phyloP scores from a whole-genome alignment of 2,797 vertebrate genomes.

The Phalloptychus januarius region DNA sequence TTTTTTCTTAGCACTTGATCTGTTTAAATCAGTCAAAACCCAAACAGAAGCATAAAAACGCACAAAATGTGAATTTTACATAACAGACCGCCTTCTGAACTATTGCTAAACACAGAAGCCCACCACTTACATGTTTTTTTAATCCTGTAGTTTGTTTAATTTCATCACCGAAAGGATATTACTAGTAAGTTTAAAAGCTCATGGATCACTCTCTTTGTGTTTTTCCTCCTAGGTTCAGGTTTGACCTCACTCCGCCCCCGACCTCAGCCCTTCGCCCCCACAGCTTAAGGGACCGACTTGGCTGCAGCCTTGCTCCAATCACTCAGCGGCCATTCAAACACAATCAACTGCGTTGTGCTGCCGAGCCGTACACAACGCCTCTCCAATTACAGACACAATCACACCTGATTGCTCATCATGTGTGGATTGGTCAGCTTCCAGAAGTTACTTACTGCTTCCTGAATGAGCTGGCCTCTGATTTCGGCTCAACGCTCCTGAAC shows the following conservation, averaged over 20 bases:
- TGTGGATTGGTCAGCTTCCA: conserved; percentile 60
- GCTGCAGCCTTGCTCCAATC: conserved; percentile 37
- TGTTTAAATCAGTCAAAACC: no score
- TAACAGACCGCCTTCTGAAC: not conserved
- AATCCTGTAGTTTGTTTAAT: not conserved
- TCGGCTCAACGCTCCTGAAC: not conserved
- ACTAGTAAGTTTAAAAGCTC: not conserved
- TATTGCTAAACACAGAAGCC: not conserved
- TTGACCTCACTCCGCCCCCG: not conserved
- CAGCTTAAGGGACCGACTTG: conserved; percentile 11
- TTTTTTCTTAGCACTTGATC: no score
- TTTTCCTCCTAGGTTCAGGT: not conserved
- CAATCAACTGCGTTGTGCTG: conserved; percentile 61
- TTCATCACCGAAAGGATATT: not conserved
- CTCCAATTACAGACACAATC: conserved; percentile 67
- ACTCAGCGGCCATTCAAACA: conserved; percentile 70
- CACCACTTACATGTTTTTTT: not conserved
- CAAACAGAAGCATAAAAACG: no score
- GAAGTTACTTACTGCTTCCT: conserved; percentile 9
- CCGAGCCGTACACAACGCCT: conserved; percentile 30
- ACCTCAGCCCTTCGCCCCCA: not conserved
- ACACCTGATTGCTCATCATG: conserved; percentile 60
- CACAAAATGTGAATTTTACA: no score
- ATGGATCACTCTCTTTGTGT: not conserved
- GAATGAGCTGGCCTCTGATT: conserved; percentile 21